phyloP scores from a whole-genome alignment of 2,797 vertebrate genomes.

The Rhincodon typus region DNA sequence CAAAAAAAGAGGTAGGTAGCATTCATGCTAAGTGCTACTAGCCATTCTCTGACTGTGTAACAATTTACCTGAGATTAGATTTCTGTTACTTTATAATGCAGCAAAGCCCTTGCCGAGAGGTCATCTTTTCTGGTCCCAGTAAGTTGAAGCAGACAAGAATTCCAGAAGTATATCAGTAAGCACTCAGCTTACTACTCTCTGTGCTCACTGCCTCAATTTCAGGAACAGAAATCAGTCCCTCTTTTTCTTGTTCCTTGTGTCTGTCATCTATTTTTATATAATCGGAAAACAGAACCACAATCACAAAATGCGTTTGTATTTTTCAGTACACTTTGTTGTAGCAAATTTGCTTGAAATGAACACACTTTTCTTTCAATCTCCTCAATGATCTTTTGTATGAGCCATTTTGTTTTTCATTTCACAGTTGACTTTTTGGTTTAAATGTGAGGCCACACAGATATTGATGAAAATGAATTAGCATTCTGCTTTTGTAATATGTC shows the following conservation, averaged over 20 bases:
- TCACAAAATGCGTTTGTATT: not conserved
- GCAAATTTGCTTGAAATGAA: not conserved
- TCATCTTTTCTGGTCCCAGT: not conserved
- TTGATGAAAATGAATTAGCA: not conserved
- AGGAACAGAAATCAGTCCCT: not conserved
- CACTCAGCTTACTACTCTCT: not conserved
- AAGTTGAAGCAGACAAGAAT: not conserved
- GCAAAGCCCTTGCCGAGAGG: not conserved
- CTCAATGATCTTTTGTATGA: slow-evolving; percentile 19
- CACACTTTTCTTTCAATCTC: not conserved
- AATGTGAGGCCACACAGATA: not conserved
- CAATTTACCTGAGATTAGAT: not conserved
- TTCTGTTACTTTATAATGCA: not conserved
- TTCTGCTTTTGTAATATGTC: slow-evolving; percentile 6
- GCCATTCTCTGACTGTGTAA: not conserved
- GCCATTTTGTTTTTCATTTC: not conserved
- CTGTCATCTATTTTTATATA: not conserved
- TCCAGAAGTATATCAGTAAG: not conserved
- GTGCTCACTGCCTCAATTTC: not conserved
- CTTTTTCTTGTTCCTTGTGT: not conserved
- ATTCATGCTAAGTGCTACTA: not conserved
- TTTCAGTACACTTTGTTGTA: not conserved
- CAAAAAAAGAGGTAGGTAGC: not conserved
- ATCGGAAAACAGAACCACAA: not conserved
- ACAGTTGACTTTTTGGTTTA: slow-evolving; percentile 27